Evolutionary conservation across 2,797 vertebrate species (phyloP), one percentile per base, ranked within the genome.

Genomic region (Clarias laeviceps): DNA sequence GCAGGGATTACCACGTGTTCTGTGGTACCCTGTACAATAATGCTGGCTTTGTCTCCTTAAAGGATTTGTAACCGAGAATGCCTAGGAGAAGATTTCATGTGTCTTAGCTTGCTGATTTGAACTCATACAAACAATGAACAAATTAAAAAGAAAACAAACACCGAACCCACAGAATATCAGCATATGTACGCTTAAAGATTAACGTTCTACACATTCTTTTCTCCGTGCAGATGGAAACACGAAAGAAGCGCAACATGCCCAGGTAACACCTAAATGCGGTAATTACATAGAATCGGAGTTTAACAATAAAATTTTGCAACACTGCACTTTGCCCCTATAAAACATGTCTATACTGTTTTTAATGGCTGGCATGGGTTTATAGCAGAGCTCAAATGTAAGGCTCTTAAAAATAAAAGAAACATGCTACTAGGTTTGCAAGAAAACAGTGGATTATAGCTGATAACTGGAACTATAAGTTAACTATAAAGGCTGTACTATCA

Each of bases 271-370:
- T 40, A 59, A 59, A n/a, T 17, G 32, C 61, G 32, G 29, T 57
- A 77, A 77, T 68, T 68, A 68, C 64, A 78, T 27, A 69, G 29
- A 57, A 57, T 77, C 32, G 0, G 5, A 50, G 24, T 27, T 27
- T 17, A 40, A 50, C 17, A 77, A 27, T n/a, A 34, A 84, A 84
- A 66, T 34, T 54, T 50, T 56, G 82, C 73, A 65, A 8, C 27
- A 12, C 37, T 54, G 59, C 29, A 66, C 27, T n/a, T n/a, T 84
- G 62, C n/a, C n/a, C 54, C 40, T 20, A 59, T 57, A 77, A 77
- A 57, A 68, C 50, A 84, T 56, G 45, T 27, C 73, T 77, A 40
- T 59, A 57, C 73, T 22, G 50, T 24, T 57, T 78, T 68, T 37
- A 57, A 40, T 40, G 83, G 73, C 27, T 56, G 61, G 27, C 7